These are phyloP conservation scores for Premnoplex brunnescens DNA, from an alignment of 2,797 vertebrate genomes.

Conservation along the genomic window DNA sequence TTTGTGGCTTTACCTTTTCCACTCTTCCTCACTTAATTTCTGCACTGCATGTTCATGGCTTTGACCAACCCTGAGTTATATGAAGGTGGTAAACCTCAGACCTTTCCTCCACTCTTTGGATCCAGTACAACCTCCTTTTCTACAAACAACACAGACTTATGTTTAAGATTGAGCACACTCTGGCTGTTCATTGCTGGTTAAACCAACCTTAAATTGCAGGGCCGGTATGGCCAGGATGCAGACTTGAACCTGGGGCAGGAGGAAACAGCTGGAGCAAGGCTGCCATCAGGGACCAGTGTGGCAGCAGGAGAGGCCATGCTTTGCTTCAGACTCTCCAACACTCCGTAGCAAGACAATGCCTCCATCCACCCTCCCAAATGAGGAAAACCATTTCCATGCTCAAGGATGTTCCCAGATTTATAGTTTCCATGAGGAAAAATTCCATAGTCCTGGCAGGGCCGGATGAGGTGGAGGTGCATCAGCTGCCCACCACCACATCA, in stretches of 20 bases:
- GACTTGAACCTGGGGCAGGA: neutral
- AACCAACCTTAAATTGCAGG: neutral
- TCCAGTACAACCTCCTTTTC: neutral
- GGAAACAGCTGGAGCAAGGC: neutral
- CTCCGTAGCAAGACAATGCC: neutral
- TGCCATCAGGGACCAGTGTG: neutral
- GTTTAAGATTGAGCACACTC: neutral
- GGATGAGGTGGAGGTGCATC: rapidly evolving
- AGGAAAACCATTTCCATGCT: neutral
- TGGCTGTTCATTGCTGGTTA: neutral
- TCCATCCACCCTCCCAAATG: rapidly evolving
- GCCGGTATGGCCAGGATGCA: rapidly evolving
- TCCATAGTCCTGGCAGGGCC: rapidly evolving
- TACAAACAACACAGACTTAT: neutral
- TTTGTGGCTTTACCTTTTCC: conserved; percentile 28
- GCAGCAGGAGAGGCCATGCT: neutral
- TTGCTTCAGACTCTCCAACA: neutral
- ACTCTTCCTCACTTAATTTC: neutral
- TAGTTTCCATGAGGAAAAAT: neutral
- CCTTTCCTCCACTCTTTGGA: neutral
- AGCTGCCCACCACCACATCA: neutral
- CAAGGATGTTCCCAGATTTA: neutral
- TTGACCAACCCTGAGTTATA: neutral
- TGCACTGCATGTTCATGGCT: neutral
- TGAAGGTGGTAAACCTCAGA: neutral